A percentile compares a stretch with the other conserved stretches of the same genome.
phyloP scores from a whole-genome alignment of 2,888 invertebrate genomes.

The Oligia strigilis region DNA sequence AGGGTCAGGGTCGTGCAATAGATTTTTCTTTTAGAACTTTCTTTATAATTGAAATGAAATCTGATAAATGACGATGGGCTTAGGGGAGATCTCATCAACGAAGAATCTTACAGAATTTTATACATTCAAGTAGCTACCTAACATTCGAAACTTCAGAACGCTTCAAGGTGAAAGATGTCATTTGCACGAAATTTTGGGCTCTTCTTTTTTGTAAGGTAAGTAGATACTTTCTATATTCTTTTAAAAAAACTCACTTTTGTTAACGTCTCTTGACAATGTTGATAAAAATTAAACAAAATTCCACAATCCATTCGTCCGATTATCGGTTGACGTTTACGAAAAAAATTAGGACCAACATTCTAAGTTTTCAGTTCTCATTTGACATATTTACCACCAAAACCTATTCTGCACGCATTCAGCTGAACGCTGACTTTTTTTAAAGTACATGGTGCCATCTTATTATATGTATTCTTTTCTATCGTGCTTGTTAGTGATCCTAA shows the following conservation, averaged over 20 bases:
- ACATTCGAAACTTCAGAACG: too few species aligned
- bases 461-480: too few species aligned
- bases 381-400: too few species aligned
- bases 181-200: neutral
- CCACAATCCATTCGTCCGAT: too few species aligned
- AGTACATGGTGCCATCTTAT: too few species aligned
- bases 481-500: too few species aligned
- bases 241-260: neutral
- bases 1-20: neutral
- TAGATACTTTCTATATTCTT: neutral
- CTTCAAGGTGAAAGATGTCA: neutral
- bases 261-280: neutral
- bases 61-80: constrained; percentile 1
- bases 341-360: neutral
- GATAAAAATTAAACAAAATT: neutral
- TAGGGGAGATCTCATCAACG: neutral
- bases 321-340: neutral
- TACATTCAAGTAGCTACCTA: neutral
- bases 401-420: too few species aligned
- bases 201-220: neutral
- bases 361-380: too few species aligned
- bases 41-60: constrained; percentile 7
- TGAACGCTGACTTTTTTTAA: too few species aligned
- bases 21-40: neutral
- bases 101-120: neutral